phyloP scores from a whole-genome alignment of 2,113 vertebrate genomes.

The Gambusia affinis region DNA sequence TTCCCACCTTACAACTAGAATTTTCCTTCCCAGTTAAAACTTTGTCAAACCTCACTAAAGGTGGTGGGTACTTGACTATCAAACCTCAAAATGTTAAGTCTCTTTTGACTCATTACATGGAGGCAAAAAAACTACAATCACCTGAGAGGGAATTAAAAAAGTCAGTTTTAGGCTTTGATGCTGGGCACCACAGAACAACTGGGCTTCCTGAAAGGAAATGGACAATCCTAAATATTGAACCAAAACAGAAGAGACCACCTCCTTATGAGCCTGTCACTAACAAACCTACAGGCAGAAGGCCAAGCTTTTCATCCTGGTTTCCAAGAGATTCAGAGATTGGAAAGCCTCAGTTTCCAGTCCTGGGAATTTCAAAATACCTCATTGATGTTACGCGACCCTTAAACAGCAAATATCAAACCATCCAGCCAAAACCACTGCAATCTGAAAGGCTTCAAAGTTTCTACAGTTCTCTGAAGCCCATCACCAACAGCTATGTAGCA shows the following conservation, averaged over 20 bases:
- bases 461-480: background rate
- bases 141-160: background rate
- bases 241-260: background rate
- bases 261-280: background rate
- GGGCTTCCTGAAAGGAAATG: background rate
- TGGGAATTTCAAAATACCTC: background rate
- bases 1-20: background rate
- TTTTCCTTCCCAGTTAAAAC: background rate
- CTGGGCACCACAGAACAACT: background rate
- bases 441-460: background rate
- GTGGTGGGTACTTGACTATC: background rate
- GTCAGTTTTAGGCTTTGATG: background rate
- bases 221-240: background rate
- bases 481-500: background rate
- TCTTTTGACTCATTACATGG: background rate
- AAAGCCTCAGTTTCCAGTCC: background rate
- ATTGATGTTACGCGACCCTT: too few species aligned
- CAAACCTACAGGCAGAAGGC: background rate
- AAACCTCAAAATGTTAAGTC: background rate
- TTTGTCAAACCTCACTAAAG: background rate
- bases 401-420: background rate
- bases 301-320: background rate
- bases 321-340: background rate
- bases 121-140: background rate
- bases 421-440: background rate